Conservation (phyloP, 2,113 vertebrate genomes). For the Saimiri boliviensis region DNA sequence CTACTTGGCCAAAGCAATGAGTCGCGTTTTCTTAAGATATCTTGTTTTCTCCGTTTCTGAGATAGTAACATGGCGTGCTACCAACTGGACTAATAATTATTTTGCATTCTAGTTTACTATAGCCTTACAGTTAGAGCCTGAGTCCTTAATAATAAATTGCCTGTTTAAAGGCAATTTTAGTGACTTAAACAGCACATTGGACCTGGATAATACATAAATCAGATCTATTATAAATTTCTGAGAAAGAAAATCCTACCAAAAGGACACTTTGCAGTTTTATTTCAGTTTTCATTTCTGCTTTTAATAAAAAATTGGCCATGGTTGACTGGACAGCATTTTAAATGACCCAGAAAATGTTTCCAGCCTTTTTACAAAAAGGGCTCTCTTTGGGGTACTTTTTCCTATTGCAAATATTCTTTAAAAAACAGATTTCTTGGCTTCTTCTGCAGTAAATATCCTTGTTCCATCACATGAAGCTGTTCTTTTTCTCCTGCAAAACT, state of each 20-base stretch:
- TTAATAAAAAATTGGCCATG: constrained; percentile 66
- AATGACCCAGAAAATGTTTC: constrained; percentile 62
- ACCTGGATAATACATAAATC: constrained; percentile 60
- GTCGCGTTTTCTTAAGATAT: constrained; percentile 4
- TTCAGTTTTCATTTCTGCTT: constrained; percentile 63
- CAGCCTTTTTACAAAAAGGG: background rate
- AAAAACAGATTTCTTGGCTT: constrained; percentile 59
- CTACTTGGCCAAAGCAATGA: background rate
- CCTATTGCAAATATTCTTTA: constrained; percentile 64
- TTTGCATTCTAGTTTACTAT: constrained; percentile 42
- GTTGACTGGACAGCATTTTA: constrained; percentile 61
- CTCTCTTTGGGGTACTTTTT: constrained; percentile 60
- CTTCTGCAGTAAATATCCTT: constrained; percentile 56
- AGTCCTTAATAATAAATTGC: constrained; percentile 45
- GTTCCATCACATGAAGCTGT: constrained; percentile 51
- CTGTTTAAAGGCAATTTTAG: constrained; percentile 61
- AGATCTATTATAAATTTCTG: constrained; percentile 49
- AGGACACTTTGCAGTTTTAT: constrained; percentile 45
- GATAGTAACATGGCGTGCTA: constrained; percentile 35
- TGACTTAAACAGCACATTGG: constrained; percentile 47
- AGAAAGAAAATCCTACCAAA: constrained; percentile 51
- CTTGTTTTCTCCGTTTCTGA: background rate
- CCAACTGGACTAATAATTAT: background rate
- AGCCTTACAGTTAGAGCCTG: background rate
- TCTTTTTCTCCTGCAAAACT: constrained; percentile 52